A percentile compares a stretch with the other conserved stretches of the same genome.
These are phyloP conservation scores for Typhlichthys subterraneus DNA, from an alignment of 2,797 vertebrate species.

Conservation along the genomic window DNA sequence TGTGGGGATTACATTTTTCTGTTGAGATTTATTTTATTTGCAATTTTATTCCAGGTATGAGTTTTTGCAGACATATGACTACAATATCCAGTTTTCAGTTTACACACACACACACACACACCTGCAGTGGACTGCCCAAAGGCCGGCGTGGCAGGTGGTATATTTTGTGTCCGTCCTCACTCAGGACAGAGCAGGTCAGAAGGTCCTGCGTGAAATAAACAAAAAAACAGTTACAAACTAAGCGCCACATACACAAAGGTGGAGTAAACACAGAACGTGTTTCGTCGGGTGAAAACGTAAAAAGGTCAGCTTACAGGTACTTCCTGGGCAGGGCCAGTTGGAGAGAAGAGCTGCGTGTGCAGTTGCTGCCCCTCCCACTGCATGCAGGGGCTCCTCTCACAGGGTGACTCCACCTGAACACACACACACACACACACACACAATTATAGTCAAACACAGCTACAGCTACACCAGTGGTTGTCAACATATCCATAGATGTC, in stretches of 20 bases:
- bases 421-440: slow-evolving; percentile 30
- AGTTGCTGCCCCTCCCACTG: slow-evolving; percentile 92
- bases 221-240: not conserved
- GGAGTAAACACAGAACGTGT: not conserved
- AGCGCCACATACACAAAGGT: not conserved
- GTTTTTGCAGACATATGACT: too few relatives aligned
- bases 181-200: slow-evolving; percentile 90
- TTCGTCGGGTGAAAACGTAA: not conserved
- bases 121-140: slow-evolving; percentile 79
- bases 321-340: slow-evolving; percentile 80
- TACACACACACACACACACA: slow-evolving; percentile 41
- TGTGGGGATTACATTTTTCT: too few relatives aligned
- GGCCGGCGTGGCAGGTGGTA: slow-evolving; percentile 82
- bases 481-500: not conserved
- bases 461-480: not conserved
- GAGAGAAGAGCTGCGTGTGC: slow-evolving; percentile 89
- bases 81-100: too few relatives aligned
- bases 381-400: slow-evolving; percentile 86
- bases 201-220: slow-evolving; percentile 79
- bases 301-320: slow-evolving; percentile 83
- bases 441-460: slow-evolving; percentile 5
- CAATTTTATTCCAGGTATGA: too few relatives aligned
- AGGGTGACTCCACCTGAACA: slow-evolving; percentile 88
- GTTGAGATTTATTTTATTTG: too few relatives aligned
- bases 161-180: slow-evolving; percentile 85